Conservation (phyloP, 2,797 vertebrate genomes). For the Pseudochirops corinnae region DNA sequence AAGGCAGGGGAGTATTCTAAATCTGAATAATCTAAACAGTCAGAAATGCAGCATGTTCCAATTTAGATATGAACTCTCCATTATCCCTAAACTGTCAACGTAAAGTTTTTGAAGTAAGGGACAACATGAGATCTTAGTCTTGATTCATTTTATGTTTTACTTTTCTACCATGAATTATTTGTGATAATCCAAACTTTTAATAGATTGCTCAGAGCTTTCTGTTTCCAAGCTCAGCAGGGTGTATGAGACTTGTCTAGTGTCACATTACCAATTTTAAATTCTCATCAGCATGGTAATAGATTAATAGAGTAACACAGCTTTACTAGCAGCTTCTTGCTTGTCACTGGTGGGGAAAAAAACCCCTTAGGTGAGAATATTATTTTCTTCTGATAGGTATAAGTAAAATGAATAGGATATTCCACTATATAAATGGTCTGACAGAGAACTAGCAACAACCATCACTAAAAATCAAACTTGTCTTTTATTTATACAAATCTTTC, state of each 20-base stretch:
- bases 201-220: constrained; percentile 46
- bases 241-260: constrained; percentile 35
- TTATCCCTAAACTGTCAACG: constrained; percentile 66
- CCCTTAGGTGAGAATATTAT: constrained; percentile 49
- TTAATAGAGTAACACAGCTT: constrained; percentile 63
- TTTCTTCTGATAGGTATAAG: constrained; percentile 40
- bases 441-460: constrained; percentile 46
- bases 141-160: constrained; percentile 66
- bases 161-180: constrained; percentile 68
- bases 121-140: constrained; percentile 60
- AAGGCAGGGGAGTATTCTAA: constrained; percentile 56
- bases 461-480: not conserved
- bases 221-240: constrained; percentile 59
- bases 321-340: constrained; percentile 41
- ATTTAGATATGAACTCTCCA: constrained; percentile 74
- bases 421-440: constrained; percentile 46
- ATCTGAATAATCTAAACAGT: constrained; percentile 65
- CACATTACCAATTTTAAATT: constrained; percentile 72
- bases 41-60: constrained; percentile 69
- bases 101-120: constrained; percentile 72
- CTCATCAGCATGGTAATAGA: constrained; percentile 67
- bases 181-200: constrained; percentile 57
- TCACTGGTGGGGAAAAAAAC: constrained; percentile 63
- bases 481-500: constrained; percentile 13
- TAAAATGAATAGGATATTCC: constrained; percentile 39